Evolutionary conservation across 2,113 vertebrate species (phyloP).

Genomic region (Hyperoodon ampullatus): DNA sequence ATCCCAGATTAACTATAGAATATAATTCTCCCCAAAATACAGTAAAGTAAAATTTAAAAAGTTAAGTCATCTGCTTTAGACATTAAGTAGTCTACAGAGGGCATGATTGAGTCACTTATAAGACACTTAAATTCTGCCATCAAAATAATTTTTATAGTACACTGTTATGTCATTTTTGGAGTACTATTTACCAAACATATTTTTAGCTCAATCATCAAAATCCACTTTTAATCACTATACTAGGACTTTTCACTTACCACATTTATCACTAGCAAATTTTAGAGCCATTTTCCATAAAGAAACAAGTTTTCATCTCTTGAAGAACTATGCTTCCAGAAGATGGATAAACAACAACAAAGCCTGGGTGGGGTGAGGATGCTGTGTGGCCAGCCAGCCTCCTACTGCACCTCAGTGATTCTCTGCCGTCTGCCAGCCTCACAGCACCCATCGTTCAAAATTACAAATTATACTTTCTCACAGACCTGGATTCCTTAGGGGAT

Average conservation of each 20-base stretch:
- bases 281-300: not conserved
- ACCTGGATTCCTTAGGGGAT: not conserved
- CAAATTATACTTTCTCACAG: not conserved
- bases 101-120: not conserved
- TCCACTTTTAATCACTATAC: not conserved
- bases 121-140: not conserved
- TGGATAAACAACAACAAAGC: not conserved
- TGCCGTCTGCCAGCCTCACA: not conserved
- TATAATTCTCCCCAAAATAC: not conserved
- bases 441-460: not conserved
- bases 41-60: not conserved
- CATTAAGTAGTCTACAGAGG: not conserved
- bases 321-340: not conserved
- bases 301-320: not conserved
- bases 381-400: not conserved
- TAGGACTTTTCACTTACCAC: not conserved
- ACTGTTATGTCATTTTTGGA: not conserved
- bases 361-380: not conserved
- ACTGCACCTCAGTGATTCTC: not conserved
- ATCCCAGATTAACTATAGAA: not conserved
- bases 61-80: not conserved
- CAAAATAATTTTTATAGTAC: not conserved
- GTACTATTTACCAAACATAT: not conserved
- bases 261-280: not conserved
- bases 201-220: not conserved